These are phyloP conservation scores for Cryptoprocta ferox DNA, from an alignment of 2,797 vertebrate species.

Conservation along the genomic window DNA sequence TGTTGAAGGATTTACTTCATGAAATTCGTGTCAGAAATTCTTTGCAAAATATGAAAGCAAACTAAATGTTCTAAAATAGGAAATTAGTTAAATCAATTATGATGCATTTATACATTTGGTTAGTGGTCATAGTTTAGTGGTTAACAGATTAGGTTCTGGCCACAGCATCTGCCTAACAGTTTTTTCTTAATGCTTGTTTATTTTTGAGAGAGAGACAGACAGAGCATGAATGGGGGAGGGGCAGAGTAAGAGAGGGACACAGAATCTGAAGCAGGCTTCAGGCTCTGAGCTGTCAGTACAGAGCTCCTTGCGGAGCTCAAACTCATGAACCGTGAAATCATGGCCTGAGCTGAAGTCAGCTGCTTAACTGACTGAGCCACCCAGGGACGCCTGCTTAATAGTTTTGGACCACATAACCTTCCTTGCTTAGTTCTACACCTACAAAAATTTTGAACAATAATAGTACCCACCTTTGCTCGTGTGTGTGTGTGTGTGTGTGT, in stretches of 20 bases:
- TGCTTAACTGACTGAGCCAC: too few relatives aligned
- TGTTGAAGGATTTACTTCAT: neutral
- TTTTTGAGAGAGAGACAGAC: too few relatives aligned
- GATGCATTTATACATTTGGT: neutral
- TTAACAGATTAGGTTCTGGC: neutral
- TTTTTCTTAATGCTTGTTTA: neutral
- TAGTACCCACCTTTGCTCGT: neutral
- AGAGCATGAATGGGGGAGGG: rapidly evolving
- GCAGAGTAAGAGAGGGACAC: too few relatives aligned
- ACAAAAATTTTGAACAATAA: neutral
- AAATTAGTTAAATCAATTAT: conserved; percentile 18
- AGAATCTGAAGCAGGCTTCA: too few relatives aligned
- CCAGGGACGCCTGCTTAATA: too few relatives aligned
- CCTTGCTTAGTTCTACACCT: neutral
- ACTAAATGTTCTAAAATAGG: conserved; percentile 33
- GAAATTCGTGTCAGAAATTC: conserved; percentile 34
- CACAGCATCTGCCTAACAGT: neutral
- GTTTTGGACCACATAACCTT: neutral
- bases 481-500: too few relatives aligned
- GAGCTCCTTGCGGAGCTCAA: too few relatives aligned
- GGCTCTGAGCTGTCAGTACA: too few relatives aligned
- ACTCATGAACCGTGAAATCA: too few relatives aligned
- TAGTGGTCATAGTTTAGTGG: neutral
- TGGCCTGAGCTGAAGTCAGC: too few relatives aligned
- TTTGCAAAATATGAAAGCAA: conserved; percentile 52